Conservation (phyloP, 2,888 invertebrate genomes). For the Augiades crinisus region DNA sequence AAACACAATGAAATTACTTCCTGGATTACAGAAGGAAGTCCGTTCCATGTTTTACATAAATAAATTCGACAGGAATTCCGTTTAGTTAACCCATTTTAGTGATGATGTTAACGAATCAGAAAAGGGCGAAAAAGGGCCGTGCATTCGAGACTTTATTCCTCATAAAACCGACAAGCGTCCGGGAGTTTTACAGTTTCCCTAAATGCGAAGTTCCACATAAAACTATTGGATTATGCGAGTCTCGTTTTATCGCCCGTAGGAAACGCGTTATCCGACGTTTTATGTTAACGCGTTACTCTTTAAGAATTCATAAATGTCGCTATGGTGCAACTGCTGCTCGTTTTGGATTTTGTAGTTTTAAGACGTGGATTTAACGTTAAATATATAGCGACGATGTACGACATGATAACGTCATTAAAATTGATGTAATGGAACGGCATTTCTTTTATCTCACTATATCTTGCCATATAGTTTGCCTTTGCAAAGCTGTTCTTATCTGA, state of each 20-base stretch:
- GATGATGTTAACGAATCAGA: background rate
- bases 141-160: slow-evolving; percentile 3
- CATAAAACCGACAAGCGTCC: background rate
- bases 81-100: background rate
- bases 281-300: slow-evolving; percentile 18
- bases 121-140: background rate
- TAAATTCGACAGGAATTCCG: no score
- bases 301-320: slow-evolving; percentile 12
- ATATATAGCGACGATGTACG: no score
- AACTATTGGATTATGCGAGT: slow-evolving; percentile 15
- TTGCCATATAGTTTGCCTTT: no score
- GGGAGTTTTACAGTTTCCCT: slow-evolving; percentile 16
- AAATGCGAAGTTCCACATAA: slow-evolving; percentile 14
- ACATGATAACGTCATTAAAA: no score
- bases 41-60: no score
- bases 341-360: no score
- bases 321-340: background rate
- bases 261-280: slow-evolving; percentile 8
- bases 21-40: no score
- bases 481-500: no score
- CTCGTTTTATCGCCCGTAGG: slow-evolving; percentile 17
- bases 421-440: no score
- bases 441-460: no score
- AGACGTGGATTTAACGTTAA: no score
- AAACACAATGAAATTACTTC: no score